phyloP scores from a whole-genome alignment of 2,113 vertebrate species.

The Tretioscincus oriximinensis region DNA sequence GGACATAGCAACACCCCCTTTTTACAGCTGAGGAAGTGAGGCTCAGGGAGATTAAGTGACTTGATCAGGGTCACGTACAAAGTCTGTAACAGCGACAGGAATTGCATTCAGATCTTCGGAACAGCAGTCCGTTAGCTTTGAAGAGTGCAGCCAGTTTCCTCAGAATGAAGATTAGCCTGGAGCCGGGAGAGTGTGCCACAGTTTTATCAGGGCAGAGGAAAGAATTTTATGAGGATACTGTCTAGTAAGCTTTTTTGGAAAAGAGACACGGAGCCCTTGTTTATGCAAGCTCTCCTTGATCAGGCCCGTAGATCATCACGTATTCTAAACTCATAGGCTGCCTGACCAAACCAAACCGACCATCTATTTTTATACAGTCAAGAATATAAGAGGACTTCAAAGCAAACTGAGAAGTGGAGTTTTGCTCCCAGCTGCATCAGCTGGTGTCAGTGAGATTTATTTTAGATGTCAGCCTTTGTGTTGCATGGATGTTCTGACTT shows the following conservation, averaged over 20 bases:
- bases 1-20: neutral
- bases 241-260: conserved; percentile 17
- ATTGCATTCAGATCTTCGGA: neutral
- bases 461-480: conserved; percentile 19
- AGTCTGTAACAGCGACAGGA: neutral
- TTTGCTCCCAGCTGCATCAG: conserved; percentile 17
- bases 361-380: conserved; percentile 11
- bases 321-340: neutral
- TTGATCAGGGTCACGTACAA: neutral
- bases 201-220: conserved; percentile 19
- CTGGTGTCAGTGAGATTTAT: neutral
- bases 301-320: neutral
- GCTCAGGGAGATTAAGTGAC: neutral
- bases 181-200: conserved; percentile 11
- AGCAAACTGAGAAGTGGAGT: conserved; percentile 3
- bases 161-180: conserved; percentile 18
- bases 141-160: conserved; percentile 26
- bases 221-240: conserved; percentile 22
- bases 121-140: conserved; percentile 6
- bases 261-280: neutral
- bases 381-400: conserved; percentile 22
- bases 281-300: conserved; percentile 7
- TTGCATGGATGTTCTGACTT: neutral
- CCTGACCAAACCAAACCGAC: conserved; percentile 16
- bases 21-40: neutral